Conservation (phyloP, 1,140 invertebrate genomes). For the Bradynema listronoti region DNA sequence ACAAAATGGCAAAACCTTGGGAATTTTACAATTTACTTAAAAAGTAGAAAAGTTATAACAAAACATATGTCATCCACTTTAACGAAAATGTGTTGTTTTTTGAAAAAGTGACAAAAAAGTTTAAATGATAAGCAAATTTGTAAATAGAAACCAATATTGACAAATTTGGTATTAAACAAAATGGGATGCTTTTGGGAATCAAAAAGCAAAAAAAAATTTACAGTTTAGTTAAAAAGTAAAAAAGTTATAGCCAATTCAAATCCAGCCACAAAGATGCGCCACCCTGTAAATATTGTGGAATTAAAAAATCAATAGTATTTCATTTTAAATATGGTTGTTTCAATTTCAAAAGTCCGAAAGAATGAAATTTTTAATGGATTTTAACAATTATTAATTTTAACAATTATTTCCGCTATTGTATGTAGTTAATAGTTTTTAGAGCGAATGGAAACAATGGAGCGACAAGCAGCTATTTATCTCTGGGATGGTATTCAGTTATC, state of each 20-base stretch:
- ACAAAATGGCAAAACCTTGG: no score
- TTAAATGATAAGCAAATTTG: no score
- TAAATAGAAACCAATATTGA: neutral
- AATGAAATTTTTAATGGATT: conserved; percentile 26
- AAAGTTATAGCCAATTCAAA: neutral
- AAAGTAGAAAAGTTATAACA: no score
- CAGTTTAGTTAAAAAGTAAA: neutral
- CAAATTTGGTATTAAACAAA: neutral
- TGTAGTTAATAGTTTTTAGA: no score
- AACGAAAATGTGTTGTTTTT: no score
- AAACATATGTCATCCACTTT: no score
- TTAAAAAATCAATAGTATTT: neutral
- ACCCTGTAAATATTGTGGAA: neutral
- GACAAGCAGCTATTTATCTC: conserved; percentile 46
- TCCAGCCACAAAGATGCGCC: neutral
- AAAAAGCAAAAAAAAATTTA: neutral
- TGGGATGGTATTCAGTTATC: conserved; percentile 54
- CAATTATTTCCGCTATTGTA: conserved; percentile 8
- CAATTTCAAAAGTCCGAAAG: neutral
- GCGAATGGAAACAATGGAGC: conserved; percentile 46
- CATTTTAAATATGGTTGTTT: neutral
- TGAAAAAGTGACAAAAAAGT: no score
- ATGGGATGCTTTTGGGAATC: neutral
- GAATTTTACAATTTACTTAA: no score
- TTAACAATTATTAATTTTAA: no score